Evolutionary conservation across 1,140 invertebrate genomes (phyloP).

Genomic region (Nilaparvata lugens): DNA sequence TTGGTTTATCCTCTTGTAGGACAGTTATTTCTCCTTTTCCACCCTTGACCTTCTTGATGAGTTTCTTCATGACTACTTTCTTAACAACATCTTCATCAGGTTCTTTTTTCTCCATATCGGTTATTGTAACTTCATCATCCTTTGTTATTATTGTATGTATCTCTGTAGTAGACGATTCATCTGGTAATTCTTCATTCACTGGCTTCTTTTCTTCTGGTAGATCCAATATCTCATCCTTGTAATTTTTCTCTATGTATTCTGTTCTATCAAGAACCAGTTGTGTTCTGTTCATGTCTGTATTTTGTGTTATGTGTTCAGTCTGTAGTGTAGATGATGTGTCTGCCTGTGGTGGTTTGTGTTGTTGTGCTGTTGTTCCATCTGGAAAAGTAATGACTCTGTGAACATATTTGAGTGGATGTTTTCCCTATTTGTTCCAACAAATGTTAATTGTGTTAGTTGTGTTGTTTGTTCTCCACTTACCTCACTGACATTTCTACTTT

Average conservation of each 20-base stretch:
- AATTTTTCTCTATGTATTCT: conserved; percentile 21
- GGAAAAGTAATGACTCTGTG: no score
- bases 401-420: no score
- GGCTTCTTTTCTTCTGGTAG: neutral
- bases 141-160: conserved; percentile 25
- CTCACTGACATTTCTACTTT: no score
- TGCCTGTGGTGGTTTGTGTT: neutral
- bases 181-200: neutral
- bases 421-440: no score
- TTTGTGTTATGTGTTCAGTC: conserved; percentile 21
- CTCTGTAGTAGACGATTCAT: conserved; percentile 12
- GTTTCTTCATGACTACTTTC: conserved; percentile 18
- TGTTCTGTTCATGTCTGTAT: conserved; percentile 28
- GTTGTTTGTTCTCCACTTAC: no score
- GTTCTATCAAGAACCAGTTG: no score
- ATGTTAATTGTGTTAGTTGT: no score
- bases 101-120: conserved; percentile 20
- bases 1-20: no score
- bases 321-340: neutral
- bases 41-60: no score
- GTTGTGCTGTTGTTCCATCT: neutral
- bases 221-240: conserved; percentile 11
- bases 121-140: conserved; percentile 20
- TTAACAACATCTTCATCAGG: conserved; percentile 9
- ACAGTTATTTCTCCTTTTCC: no score